Evolutionary conservation across 2,888 invertebrate species (phyloP), one percentile per base, ranked within the genome.

Genomic region (Margaritifera margaritifera): DNA sequence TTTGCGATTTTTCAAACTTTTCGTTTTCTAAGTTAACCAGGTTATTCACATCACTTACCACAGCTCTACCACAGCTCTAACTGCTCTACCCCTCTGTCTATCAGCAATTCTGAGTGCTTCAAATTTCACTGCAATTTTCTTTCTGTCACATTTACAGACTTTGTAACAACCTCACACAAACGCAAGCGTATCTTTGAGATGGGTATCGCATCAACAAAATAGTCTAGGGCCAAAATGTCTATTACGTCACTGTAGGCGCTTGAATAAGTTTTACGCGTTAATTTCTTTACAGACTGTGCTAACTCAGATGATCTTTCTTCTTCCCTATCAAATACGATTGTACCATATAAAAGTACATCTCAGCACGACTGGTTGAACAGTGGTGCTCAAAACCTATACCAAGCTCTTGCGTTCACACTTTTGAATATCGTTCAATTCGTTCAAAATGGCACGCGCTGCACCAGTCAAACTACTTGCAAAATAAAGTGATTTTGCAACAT

Each of bases 241-340:
- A 4, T 27, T 2, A 27, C n/a, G n/a, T n/a, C n/a, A n/a, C n/a
- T n/a, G n/a, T n/a, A n/a, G n/a, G n/a, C n/a, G n/a, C n/a, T n/a
- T 22, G 71, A 69, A 58, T 78, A 76, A 2, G 74, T 74, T 64
- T 78, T 62, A 27, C 74, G 42, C 0, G 75, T 71, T 18, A 76
- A 54, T 61, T 74, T 78, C 54, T 64, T 64, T 6, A 77, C 64
- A 1, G 72, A 42, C 52, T 75, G 75, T 42, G 74, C 79, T 20
- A 79, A 58, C 58, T 79, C 77, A 6, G 77, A 62, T 2, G 72
- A 57, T 3, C 72, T 52, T 61, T 79, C 75, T 27, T 27, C 4
- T 4, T 68, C 11, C 62, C 68, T 54, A 53, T 55, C 24, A 64
- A 22, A 25, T 63, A 57, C 24, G 58, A 65, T 57, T 74, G 72